phyloP scores from a whole-genome alignment of 2,797 vertebrate species.

The Pangasius sanitwongsei region DNA sequence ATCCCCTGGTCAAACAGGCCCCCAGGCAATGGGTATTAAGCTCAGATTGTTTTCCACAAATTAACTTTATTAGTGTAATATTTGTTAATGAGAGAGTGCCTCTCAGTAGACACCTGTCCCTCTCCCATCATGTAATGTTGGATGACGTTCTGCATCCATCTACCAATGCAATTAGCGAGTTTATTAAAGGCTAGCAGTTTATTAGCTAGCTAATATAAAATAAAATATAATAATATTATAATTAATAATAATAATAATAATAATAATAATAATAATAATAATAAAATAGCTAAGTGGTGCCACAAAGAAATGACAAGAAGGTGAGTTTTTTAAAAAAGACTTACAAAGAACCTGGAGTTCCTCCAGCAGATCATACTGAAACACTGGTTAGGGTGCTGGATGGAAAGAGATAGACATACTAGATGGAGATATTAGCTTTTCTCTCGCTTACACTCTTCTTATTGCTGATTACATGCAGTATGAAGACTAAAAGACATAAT shows the following conservation, averaged over 20 bases:
- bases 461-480: background rate
- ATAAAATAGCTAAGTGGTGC: too few relatives aligned
- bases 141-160: background rate
- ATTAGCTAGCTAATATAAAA: background rate
- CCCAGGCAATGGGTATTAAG: background rate
- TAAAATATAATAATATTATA: background rate
- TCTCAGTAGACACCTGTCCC: background rate
- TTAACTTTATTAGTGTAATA: background rate
- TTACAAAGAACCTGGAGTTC: background rate
- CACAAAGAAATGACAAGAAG: background rate
- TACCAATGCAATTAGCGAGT: too few relatives aligned
- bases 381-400: background rate
- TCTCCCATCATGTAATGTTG: background rate
- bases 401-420: background rate
- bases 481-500: background rate
- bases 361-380: background rate
- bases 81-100: background rate
- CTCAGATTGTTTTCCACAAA: background rate
- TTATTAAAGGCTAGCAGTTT: background rate
- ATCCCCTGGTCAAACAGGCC: background rate
- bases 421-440: background rate
- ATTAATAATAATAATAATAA: too few relatives aligned
- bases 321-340: too few relatives aligned
- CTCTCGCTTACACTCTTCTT: background rate
- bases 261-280: too few relatives aligned